These are phyloP conservation scores for Lamellibrachia luymesi DNA, from an alignment of 1,140 invertebrate species.

Conservation along the genomic window DNA sequence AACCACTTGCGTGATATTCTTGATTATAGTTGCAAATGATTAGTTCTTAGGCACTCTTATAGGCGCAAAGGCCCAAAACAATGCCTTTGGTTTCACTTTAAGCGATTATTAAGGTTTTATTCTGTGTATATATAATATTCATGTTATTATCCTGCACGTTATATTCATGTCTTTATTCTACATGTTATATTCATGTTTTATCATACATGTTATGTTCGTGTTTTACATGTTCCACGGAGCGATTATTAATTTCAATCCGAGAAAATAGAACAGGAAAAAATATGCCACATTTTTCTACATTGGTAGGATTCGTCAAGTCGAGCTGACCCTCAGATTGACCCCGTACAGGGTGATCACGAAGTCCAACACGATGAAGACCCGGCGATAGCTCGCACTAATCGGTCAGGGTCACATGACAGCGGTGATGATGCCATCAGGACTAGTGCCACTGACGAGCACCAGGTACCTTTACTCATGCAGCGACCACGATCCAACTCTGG, in stretches of 20 bases:
- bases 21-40: too few relatives aligned
- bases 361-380: not conserved
- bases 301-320: slow-evolving; percentile 17
- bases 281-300: not conserved
- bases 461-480: slow-evolving; percentile 15
- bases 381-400: not conserved
- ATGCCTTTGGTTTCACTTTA: too few relatives aligned
- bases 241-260: not conserved
- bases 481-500: slow-evolving; percentile 48
- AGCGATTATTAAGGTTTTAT: too few relatives aligned
- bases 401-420: slow-evolving; percentile 9
- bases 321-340: slow-evolving; percentile 26
- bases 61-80: too few relatives aligned
- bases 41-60: too few relatives aligned
- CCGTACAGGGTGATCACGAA: not conserved
- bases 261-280: not conserved
- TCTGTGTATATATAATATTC: not conserved
- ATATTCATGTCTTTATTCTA: not conserved
- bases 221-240: not conserved
- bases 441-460: not conserved
- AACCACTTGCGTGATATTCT: too few relatives aligned
- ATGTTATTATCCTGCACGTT: not conserved
- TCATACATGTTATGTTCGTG: not conserved
- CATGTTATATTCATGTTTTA: not conserved
- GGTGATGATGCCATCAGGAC: slow-evolving; percentile 15